phyloP scores from a whole-genome alignment of 2,888 invertebrate species.

The Cataglyphis livida region DNA sequence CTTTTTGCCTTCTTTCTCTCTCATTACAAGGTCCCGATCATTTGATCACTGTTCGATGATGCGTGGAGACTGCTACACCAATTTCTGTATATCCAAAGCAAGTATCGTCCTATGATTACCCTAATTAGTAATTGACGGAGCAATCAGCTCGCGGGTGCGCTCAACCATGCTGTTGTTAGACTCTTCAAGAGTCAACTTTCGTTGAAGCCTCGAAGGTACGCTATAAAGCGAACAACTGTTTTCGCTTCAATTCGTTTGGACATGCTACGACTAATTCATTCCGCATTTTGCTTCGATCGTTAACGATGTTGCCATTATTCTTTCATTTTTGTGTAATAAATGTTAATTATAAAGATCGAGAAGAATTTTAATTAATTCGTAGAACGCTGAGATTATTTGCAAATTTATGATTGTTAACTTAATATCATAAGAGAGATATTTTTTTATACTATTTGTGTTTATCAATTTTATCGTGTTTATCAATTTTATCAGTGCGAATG shows the following conservation, averaged over 20 bases:
- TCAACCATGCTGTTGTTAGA: slow-evolving; percentile 52
- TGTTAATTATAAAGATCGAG: slow-evolving; percentile 59
- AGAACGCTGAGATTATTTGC: slow-evolving; percentile 15
- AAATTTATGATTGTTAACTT: slow-evolving; percentile 20
- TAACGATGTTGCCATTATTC: slow-evolving; percentile 46
- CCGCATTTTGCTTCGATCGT: slow-evolving; percentile 22
- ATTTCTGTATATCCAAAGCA: slow-evolving; percentile 63
- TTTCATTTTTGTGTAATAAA: not conserved
- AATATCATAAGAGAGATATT: slow-evolving; percentile 23
- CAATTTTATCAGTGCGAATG: slow-evolving; percentile 33
- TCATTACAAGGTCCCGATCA: slow-evolving; percentile 29
- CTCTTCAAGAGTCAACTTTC: slow-evolving; percentile 10
- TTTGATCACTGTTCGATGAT: slow-evolving; percentile 67
- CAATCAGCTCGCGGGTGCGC: slow-evolving; percentile 63
- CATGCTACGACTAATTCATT: slow-evolving; percentile 13
- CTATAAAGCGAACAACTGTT: slow-evolving; percentile 58
- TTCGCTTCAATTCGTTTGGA: slow-evolving; percentile 21
- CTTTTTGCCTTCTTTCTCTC: slow-evolving; percentile 10
- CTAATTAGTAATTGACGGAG: slow-evolving; percentile 74
- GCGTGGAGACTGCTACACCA: slow-evolving; percentile 70
- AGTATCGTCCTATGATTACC: slow-evolving; percentile 73
- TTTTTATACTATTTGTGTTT: slow-evolving; percentile 33
- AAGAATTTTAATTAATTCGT: slow-evolving; percentile 47
- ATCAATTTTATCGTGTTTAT: slow-evolving; percentile 35
- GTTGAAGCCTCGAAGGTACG: slow-evolving; percentile 45